Evolutionary conservation across 1,140 invertebrate genomes (phyloP), one percentile per base, ranked within the genome.

Genomic region (Drosophila persimilis): DNA sequence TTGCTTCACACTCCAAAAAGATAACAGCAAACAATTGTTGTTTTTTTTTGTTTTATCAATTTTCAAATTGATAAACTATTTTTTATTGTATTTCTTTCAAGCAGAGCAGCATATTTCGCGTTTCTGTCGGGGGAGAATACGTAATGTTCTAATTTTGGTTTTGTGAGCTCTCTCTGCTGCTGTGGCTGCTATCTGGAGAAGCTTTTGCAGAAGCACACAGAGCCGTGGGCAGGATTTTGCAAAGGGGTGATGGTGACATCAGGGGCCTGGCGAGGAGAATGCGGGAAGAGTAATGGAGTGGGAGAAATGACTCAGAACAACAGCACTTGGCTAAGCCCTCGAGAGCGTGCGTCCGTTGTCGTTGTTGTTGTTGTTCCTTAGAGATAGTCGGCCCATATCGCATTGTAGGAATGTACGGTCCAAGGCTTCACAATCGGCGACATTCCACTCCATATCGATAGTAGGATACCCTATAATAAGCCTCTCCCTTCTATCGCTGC

Each of bases 91-190:
- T 39, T 39, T 39, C 11, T 13, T 13, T 39, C 0, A 11, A 39
- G 11, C 35, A 39, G 35, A 39, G 11, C 35, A 48, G 59, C 64
- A 46, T 46, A 31, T 17, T 66, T 29, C 20, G 55, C 31, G 51
- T 24, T 62, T 57, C 13, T 39, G 35, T 39, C 11, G 35, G 11
- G 35, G 29, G 55, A 44, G 45, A 48, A 50, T 55, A 79, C 79
- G 79, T 83, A 83, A 83, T 83, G 74, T 84, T 81, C 80, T 83
- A 83, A 75, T 58, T 83, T 84, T 52, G 70, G 71, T 41, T 43
- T 17, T 61, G 47, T 71, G 74, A 83, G 26, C 54, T 74, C 50
- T 17, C 15, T 44, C 53, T 29, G 17, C 35, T n/a, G 6, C 22
- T 29, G 50, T 44, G 17, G 6, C 41, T 63, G 56, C 61, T 54